Percentiles rank a stretch among this genome's conserved stretches.
These are phyloP conservation scores for Labia minor DNA, from an alignment of 2,888 invertebrate genomes.

Conservation along the genomic window DNA sequence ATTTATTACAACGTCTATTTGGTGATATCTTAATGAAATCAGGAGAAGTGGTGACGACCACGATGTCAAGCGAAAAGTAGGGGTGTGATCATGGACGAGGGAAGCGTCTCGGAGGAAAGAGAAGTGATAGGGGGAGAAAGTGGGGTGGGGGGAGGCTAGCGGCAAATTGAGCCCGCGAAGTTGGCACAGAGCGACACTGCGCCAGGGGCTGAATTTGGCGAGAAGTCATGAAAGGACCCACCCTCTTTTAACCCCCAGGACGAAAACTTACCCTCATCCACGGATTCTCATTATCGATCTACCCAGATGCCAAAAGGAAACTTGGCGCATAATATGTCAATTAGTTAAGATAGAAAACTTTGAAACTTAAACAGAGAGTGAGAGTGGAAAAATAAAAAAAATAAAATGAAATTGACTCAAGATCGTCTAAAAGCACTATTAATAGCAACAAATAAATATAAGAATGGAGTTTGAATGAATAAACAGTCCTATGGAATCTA, in stretches of 20 bases:
- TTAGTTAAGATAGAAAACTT: conserved; percentile 8
- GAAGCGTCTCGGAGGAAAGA: neutral
- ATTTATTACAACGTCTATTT: neutral
- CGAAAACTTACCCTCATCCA: neutral
- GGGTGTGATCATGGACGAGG: neutral
- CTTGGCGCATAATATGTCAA: conserved; percentile 13
- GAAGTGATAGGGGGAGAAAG: no score
- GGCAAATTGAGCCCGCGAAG: conserved; percentile 5
- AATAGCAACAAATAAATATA: no score
- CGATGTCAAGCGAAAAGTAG: neutral
- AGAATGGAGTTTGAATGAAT: no score
- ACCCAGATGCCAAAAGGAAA: conserved; percentile 8
- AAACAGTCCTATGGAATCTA: no score
- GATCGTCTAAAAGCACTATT: no score
- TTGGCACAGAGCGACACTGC: neutral
- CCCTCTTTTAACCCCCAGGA: neutral
- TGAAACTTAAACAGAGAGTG: neutral
- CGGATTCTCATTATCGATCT: conserved; percentile 8
- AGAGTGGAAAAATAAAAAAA: neutral
- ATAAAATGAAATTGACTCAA: neutral
- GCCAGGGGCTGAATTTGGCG: neutral
- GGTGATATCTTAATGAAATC: neutral
- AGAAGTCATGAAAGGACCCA: neutral
- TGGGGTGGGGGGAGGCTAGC: neutral
- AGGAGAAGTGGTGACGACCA: neutral